phyloP scores from a whole-genome alignment of 2,888 invertebrate genomes.

The Conomelus anceps region DNA sequence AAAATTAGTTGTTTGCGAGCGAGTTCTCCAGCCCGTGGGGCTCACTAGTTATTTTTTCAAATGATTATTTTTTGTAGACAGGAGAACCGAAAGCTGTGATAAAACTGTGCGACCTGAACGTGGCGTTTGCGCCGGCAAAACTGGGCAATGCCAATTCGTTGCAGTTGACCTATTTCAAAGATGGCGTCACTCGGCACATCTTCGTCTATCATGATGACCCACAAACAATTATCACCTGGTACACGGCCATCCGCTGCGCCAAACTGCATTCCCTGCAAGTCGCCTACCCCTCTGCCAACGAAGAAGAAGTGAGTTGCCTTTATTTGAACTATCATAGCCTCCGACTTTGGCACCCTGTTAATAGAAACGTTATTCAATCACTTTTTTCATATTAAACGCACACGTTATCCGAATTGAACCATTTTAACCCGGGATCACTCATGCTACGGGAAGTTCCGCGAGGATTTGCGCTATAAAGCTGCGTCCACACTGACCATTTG shows the following conservation, averaged over 20 bases:
- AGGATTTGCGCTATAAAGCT: too few relatives aligned
- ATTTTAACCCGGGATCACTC: too few relatives aligned
- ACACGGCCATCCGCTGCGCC: slow-evolving; percentile 73
- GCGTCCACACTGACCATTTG: too few relatives aligned
- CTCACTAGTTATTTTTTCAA: too few relatives aligned
- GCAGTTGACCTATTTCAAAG: slow-evolving; percentile 78
- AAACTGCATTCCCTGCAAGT: slow-evolving; percentile 76
- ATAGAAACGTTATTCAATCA: not conserved
- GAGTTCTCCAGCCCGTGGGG: too few relatives aligned
- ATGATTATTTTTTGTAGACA: slow-evolving; percentile 36
- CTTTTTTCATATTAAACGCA: too few relatives aligned
- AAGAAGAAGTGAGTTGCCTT: slow-evolving; percentile 48
- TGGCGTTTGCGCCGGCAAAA: slow-evolving; percentile 76
- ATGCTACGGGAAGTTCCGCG: too few relatives aligned
- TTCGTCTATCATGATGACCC: slow-evolving; percentile 82
- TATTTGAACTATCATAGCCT: not conserved
- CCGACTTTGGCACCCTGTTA: not conserved
- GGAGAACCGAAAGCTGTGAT: slow-evolving; percentile 78
- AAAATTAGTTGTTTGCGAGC: too few relatives aligned
- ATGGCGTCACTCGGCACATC: slow-evolving; percentile 78
- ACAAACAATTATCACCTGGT: slow-evolving; percentile 81
- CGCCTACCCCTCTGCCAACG: slow-evolving; percentile 70
- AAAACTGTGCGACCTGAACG: slow-evolving; percentile 73
- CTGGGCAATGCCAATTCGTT: slow-evolving; percentile 71
- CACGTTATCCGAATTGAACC: too few relatives aligned